phyloP scores from a whole-genome alignment of 2,888 invertebrate species.

The Heliconius ethilla region DNA sequence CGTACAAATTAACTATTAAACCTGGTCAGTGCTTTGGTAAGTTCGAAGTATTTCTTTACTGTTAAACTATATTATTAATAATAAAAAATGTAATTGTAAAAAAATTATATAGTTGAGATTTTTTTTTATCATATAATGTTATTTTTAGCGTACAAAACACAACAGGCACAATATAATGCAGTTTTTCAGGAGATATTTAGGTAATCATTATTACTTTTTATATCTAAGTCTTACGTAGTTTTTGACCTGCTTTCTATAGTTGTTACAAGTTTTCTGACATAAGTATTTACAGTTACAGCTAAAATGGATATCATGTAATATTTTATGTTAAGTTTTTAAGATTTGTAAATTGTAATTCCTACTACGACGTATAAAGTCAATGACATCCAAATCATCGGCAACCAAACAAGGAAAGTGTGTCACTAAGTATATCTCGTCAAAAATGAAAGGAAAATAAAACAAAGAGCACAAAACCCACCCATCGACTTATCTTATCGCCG shows the following conservation, averaged over 20 bases:
- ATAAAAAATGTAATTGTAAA: neutral
- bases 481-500: neutral
- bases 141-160: neutral
- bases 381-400: conserved; percentile 24
- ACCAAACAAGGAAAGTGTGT: conserved; percentile 36
- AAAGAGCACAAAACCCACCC: neutral
- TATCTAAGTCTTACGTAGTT: conserved; percentile 11
- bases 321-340: neutral
- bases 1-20: neutral
- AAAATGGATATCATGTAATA: neutral
- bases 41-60: neutral
- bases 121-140: neutral
- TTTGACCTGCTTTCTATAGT: neutral
- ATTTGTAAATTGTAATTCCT: neutral
- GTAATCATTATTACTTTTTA: neutral
- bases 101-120: neutral
- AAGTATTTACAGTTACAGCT: neutral
- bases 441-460: conserved; percentile 7
- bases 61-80: neutral
- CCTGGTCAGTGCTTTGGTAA: neutral
- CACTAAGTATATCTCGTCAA: conserved; percentile 18
- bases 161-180: neutral
- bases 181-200: neutral
- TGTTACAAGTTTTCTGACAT: neutral
- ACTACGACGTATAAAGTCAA: conserved; percentile 12